phyloP scores from a whole-genome alignment of 1,140 invertebrate genomes.

The Neoseiulus cucumeris region DNA sequence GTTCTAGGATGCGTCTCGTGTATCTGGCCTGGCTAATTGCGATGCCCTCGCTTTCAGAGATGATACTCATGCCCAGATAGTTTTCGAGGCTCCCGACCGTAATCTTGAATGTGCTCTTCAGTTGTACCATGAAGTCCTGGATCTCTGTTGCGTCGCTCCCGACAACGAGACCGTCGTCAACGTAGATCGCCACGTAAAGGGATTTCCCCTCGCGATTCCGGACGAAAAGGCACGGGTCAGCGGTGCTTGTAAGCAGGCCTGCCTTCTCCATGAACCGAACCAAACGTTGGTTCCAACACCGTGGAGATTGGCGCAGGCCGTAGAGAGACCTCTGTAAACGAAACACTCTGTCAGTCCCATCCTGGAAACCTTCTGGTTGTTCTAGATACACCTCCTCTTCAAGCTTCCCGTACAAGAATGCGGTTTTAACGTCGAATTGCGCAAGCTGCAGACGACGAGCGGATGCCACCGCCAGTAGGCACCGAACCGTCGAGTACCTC shows the following conservation, averaged over 20 bases:
- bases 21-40: too few relatives aligned
- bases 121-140: too few relatives aligned
- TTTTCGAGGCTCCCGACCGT: too few relatives aligned
- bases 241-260: not conserved
- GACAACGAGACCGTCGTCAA: not conserved
- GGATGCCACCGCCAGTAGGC: not conserved
- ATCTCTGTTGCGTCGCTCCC: too few relatives aligned
- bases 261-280: not conserved
- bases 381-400: slow-evolving; percentile 13
- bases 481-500: not conserved
- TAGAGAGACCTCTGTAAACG: slow-evolving; percentile 21
- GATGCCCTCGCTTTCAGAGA: too few relatives aligned
- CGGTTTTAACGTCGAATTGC: too few relatives aligned
- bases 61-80: too few relatives aligned
- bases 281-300: slow-evolving; percentile 20
- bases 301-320: slow-evolving; percentile 22
- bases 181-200: slow-evolving; percentile 4
- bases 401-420: slow-evolving; percentile 7
- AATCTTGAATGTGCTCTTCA: too few relatives aligned
- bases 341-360: not conserved
- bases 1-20: too few relatives aligned
- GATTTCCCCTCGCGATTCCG: too few relatives aligned
- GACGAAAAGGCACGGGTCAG: slow-evolving; percentile 10
- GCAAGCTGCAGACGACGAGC: too few relatives aligned
- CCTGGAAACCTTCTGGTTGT: slow-evolving; percentile 12